Evolutionary conservation across 2,888 invertebrate species (phyloP).

Genomic region (Acanthoscelides obtectus): DNA sequence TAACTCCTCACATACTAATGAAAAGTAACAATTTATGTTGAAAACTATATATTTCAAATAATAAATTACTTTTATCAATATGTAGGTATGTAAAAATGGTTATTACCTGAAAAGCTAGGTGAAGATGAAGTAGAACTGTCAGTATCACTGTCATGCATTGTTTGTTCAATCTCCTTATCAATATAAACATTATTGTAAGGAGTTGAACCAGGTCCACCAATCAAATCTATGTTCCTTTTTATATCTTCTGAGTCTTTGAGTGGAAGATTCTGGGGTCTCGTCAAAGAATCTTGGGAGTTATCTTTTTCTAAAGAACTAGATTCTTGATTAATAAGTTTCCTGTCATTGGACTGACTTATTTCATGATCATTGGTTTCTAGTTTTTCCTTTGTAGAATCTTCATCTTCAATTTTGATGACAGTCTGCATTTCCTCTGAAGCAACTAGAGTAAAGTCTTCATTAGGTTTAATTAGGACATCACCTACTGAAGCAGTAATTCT

Average conservation of each 20-base stretch:
- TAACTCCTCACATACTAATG: no score
- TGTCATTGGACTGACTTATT: background rate
- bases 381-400: slow-evolving; percentile 1
- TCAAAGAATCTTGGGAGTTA: slow-evolving; percentile 13
- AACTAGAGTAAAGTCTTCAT: background rate
- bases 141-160: slow-evolving; percentile 24
- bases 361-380: slow-evolving; percentile 3
- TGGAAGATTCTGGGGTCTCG: slow-evolving; percentile 25
- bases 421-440: background rate
- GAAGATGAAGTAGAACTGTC: slow-evolving; percentile 38
- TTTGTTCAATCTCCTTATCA: slow-evolving; percentile 30
- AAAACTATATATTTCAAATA: no score
- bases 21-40: no score
- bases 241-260: slow-evolving; percentile 17
- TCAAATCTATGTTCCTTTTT: slow-evolving; percentile 34
- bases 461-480: background rate
- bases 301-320: slow-evolving; percentile 8
- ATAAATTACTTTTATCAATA: no score
- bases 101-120: slow-evolving; percentile 37
- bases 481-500: background rate
- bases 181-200: slow-evolving; percentile 46
- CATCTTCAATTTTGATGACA: background rate
- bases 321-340: background rate
- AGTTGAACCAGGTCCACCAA: slow-evolving; percentile 44
- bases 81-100: background rate